Evolutionary conservation across 2,888 invertebrate species (phyloP).

Genomic region (Criorhina ranunculi): DNA sequence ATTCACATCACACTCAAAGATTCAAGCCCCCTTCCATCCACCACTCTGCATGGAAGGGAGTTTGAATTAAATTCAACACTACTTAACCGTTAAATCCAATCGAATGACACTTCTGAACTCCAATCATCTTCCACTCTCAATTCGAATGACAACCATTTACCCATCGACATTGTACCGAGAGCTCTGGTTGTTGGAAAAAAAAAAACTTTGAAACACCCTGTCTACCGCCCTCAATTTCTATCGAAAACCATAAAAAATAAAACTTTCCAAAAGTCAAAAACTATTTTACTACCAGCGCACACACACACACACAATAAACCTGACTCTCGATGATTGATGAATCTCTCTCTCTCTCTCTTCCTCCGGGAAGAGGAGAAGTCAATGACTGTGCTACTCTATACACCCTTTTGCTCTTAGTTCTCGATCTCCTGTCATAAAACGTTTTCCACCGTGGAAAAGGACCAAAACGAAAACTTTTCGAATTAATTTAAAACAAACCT

Average conservation of each 20-base stretch:
- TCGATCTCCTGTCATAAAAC: conserved; percentile 58
- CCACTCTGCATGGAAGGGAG: conserved; percentile 44
- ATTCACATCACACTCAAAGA: too few relatives aligned
- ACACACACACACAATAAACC: conserved; percentile 65
- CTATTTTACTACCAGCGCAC: conserved; percentile 66
- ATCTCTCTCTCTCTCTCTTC: conserved; percentile 50
- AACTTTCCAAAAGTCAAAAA: conserved; percentile 56
- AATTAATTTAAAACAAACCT: conserved; percentile 71
- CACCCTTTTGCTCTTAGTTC: background rate
- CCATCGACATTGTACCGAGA: conserved; percentile 45
- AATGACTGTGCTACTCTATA: background rate
- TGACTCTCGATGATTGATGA: conserved; percentile 73
- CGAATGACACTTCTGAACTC: conserved; percentile 27
- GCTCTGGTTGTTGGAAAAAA: too few relatives aligned
- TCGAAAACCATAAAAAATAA: conserved; percentile 65
- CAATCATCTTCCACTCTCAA: conserved; percentile 54
- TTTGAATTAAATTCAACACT: conserved; percentile 35
- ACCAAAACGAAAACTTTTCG: conserved; percentile 68
- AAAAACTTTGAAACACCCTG: conserved; percentile 25
- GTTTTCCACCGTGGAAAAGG: conserved; percentile 47
- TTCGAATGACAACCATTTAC: conserved; percentile 52
- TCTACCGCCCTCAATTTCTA: background rate
- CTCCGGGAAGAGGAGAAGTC: background rate
- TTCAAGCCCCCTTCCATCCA: background rate
- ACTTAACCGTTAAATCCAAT: conserved; percentile 23